Conservation (phyloP, 2,888 invertebrate genomes). For the Leptopterna dolabrata region DNA sequence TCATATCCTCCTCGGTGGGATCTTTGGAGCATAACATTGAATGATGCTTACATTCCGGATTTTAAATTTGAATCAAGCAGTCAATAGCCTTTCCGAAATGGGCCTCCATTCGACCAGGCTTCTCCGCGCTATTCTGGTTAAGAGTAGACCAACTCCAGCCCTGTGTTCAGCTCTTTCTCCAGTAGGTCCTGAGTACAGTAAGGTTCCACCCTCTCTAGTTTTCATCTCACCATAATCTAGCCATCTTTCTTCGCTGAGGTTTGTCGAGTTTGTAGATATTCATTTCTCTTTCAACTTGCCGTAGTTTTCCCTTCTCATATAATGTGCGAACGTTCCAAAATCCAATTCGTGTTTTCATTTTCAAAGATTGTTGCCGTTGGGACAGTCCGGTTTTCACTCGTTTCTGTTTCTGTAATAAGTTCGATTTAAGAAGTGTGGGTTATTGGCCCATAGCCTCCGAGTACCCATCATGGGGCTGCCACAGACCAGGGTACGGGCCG, state of each 20-base stretch:
- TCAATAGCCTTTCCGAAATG: too few relatives aligned
- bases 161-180: not conserved
- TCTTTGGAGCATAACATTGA: too few relatives aligned
- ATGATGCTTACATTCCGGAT: too few relatives aligned
- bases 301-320: not conserved
- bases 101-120: too few relatives aligned
- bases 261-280: not conserved
- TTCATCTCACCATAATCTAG: not conserved
- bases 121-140: too few relatives aligned
- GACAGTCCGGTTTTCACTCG: conserved; percentile 14
- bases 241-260: not conserved
- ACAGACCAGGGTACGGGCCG: not conserved
- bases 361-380: conserved; percentile 3
- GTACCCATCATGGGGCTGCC: not conserved
- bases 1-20: too few relatives aligned
- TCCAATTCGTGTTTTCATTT: not conserved
- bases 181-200: not conserved
- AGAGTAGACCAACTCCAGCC: not conserved
- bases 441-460: not conserved
- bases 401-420: not conserved
- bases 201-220: not conserved
- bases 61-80: too few relatives aligned
- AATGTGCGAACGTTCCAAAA: too few relatives aligned
- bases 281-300: not conserved
- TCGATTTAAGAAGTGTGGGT: not conserved